Conservation (phyloP, 2,888 invertebrate species). For the Blomia tropicalis region DNA sequence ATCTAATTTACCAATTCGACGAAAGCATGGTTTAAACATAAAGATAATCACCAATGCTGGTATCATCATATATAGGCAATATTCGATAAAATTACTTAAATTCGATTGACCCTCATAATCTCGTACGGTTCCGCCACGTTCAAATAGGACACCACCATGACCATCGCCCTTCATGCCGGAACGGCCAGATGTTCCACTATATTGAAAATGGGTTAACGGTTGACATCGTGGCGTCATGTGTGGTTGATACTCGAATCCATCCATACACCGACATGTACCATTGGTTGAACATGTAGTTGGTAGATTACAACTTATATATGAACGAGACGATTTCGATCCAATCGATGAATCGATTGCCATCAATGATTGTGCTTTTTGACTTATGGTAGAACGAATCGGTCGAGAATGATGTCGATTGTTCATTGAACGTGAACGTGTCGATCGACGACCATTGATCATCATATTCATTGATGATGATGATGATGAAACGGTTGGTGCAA, state of each 20-base stretch:
- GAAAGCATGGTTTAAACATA: conserved; percentile 12
- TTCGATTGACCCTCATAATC: conserved; percentile 8
- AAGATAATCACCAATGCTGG: conserved; percentile 1
- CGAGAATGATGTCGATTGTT: not conserved
- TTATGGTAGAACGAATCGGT: not conserved
- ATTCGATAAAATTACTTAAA: conserved; percentile 9
- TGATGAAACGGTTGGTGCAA: too few relatives aligned
- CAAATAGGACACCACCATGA: not conserved
- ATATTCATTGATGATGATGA: not conserved
- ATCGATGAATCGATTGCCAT: not conserved
- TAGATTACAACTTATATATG: not conserved
- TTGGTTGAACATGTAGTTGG: not conserved
- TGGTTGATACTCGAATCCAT: conserved; percentile 4
- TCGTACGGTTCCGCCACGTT: not conserved
- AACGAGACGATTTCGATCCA: not conserved
- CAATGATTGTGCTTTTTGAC: not conserved
- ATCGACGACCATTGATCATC: not conserved
- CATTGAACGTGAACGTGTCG: not conserved
- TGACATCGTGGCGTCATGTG: conserved; percentile 18
- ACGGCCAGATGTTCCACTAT: not conserved
- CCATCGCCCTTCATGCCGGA: not conserved
- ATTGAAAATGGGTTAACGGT: not conserved
- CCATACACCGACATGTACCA: conserved; percentile 4
- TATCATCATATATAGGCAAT: not conserved
- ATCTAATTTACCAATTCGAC: conserved; percentile 9